A percentile compares a stretch with the other conserved stretches of the same genome.
Conservation (phyloP, 2,888 invertebrate species). For the Apomyelois bistriatella region DNA sequence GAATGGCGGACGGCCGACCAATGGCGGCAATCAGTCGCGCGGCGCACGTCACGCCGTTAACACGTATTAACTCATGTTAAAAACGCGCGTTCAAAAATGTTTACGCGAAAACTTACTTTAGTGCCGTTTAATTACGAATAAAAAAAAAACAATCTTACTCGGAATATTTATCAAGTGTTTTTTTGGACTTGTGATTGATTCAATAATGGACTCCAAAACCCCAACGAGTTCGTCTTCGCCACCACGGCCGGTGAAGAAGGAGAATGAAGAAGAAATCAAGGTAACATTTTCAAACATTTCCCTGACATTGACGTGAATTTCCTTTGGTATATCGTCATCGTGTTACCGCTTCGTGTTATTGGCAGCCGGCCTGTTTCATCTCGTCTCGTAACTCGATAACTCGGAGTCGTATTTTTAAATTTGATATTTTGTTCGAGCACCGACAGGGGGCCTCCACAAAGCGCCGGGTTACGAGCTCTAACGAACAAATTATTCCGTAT, state of each 20-base stretch:
- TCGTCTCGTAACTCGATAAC: slow-evolving; percentile 64
- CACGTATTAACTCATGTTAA: slow-evolving; percentile 24
- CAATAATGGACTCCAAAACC: slow-evolving; percentile 76
- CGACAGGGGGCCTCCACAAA: slow-evolving; percentile 52
- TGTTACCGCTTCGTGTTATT: slow-evolving; percentile 61
- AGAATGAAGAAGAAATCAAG: slow-evolving; percentile 88
- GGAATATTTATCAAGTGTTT: slow-evolving; percentile 14
- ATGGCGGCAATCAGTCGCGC: slow-evolving; percentile 46
- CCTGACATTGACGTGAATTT: slow-evolving; percentile 54
- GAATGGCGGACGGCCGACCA: slow-evolving; percentile 32
- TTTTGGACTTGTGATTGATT: slow-evolving; percentile 32
- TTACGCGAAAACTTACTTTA: slow-evolving; percentile 58
- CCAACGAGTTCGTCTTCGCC: slow-evolving; percentile 57
- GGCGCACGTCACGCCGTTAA: slow-evolving; percentile 37
- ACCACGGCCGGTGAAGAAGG: slow-evolving; percentile 82
- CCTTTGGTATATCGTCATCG: slow-evolving; percentile 61
- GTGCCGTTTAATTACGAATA: background rate
- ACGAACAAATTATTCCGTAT: slow-evolving; percentile 72
- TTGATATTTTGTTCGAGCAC: slow-evolving; percentile 58
- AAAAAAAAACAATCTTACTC: background rate
- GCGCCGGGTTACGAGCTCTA: slow-evolving; percentile 48
- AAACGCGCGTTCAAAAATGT: slow-evolving; percentile 43
- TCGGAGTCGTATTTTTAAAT: slow-evolving; percentile 75
- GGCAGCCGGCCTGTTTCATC: slow-evolving; percentile 67
- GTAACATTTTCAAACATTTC: slow-evolving; percentile 67